Conservation (phyloP, 2,888 invertebrate genomes). For the Caradrina clavipalpis region DNA sequence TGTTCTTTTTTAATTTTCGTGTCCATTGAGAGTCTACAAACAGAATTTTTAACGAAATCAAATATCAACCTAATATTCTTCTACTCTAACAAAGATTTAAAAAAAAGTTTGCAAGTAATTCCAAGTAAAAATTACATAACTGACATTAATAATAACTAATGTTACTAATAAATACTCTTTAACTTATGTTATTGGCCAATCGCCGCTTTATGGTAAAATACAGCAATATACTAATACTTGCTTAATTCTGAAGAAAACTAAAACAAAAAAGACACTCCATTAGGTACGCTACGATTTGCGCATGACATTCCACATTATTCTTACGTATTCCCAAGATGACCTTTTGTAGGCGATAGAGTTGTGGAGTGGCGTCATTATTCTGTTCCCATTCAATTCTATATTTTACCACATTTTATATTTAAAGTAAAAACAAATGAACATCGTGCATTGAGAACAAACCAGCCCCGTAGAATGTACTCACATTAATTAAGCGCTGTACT, state of each 20-base stretch:
- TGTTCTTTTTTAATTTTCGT: too few relatives aligned
- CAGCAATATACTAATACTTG: neutral
- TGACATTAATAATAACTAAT: neutral
- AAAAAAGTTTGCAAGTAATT: neutral
- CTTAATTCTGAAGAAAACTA: neutral
- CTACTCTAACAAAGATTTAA: too few relatives aligned
- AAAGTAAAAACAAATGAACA: conserved; percentile 70
- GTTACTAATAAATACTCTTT: too few relatives aligned
- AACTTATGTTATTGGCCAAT: too few relatives aligned
- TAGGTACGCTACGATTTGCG: neutral
- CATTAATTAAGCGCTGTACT: conserved; percentile 58
- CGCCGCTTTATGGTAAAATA: too few relatives aligned
- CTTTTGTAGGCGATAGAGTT: conserved; percentile 85
- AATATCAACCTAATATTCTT: too few relatives aligned
- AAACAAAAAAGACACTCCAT: neutral
- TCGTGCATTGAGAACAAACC: conserved; percentile 59
- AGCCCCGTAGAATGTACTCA: conserved; percentile 44
- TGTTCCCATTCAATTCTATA: conserved; percentile 82
- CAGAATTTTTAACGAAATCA: too few relatives aligned
- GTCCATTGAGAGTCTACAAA: too few relatives aligned
- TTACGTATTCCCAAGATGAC: conserved; percentile 80
- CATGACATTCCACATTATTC: conserved; percentile 68
- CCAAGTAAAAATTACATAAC: neutral
- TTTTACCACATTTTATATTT: conserved; percentile 78
- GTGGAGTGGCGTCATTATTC: conserved; percentile 84